Percentiles rank a stretch among this genome's conserved stretches.
These are phyloP conservation scores for Hippocampus mohnikei DNA, from an alignment of 2,113 vertebrate species.

Conservation along the genomic window DNA sequence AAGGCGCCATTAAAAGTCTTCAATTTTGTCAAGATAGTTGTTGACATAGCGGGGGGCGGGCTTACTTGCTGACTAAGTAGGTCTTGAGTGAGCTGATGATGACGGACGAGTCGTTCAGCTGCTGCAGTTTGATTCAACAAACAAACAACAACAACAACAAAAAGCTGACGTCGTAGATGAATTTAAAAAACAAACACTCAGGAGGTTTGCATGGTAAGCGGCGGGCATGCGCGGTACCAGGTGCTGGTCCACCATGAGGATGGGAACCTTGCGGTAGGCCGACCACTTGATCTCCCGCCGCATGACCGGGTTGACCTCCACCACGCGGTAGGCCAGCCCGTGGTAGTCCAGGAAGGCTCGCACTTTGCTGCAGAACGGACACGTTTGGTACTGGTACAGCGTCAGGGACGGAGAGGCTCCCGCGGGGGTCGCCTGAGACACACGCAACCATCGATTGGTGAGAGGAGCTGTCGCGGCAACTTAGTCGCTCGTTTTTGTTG, in stretches of 20 bases:
- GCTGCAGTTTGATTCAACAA: slow-evolving; percentile 65
- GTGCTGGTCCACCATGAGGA: slow-evolving; percentile 70
- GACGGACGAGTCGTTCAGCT: slow-evolving; percentile 94
- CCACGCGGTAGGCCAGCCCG: slow-evolving; percentile 83
- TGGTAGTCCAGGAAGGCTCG: slow-evolving; percentile 92
- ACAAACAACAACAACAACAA: background rate
- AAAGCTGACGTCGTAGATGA: background rate
- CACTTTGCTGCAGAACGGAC: slow-evolving; percentile 98
- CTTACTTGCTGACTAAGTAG: slow-evolving; percentile 82
- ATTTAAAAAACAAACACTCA: background rate
- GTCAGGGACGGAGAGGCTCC: slow-evolving; percentile 60
- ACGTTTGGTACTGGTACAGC: slow-evolving; percentile 96
- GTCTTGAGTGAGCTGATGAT: slow-evolving; percentile 93
- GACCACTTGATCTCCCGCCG: slow-evolving; percentile 94
- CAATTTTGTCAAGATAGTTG: background rate
- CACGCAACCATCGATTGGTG: too few relatives aligned
- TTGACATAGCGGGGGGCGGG: background rate
- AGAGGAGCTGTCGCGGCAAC: background rate
- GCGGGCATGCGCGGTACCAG: slow-evolving; percentile 42
- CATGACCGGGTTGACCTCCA: slow-evolving; percentile 95
- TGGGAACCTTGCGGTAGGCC: slow-evolving; percentile 92
- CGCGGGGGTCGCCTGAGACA: slow-evolving; percentile 32
- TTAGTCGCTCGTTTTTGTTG: background rate
- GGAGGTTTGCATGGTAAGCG: background rate
- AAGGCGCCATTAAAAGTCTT: too few relatives aligned